Evolutionary conservation across 2,888 invertebrate genomes (phyloP).

Genomic region (Cactoblastis cactorum): DNA sequence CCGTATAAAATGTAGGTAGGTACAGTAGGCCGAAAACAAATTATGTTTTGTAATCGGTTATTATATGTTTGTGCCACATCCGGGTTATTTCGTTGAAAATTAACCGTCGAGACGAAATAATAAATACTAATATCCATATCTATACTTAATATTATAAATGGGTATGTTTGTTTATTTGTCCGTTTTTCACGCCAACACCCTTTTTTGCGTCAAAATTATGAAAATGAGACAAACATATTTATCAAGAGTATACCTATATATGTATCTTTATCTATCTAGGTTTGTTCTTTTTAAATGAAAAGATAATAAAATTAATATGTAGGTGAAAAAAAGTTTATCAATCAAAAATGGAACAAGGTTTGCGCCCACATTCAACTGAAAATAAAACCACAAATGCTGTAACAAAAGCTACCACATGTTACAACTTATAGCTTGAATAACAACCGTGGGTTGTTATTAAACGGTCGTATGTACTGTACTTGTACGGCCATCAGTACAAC

Average conservation of each 20-base stretch:
- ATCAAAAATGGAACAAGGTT: neutral
- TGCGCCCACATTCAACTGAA: slow-evolving; percentile 1
- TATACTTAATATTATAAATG: too few species aligned
- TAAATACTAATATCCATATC: too few species aligned
- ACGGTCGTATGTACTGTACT: neutral
- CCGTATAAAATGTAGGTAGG: neutral
- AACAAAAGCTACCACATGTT: neutral
- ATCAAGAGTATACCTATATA: too few species aligned
- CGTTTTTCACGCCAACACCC: too few species aligned
- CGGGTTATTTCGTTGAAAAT: neutral
- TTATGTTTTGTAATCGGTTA: slow-evolving; percentile 3
- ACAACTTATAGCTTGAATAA: neutral
- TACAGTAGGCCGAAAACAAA: slow-evolving; percentile 1
- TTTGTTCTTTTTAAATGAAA: too few species aligned
- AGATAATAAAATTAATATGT: too few species aligned
- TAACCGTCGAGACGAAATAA: slow-evolving; percentile 8
- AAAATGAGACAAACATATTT: too few species aligned
- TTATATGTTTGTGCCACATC: neutral
- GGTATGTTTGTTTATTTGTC: too few species aligned
- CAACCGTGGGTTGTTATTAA: slow-evolving; percentile 4
- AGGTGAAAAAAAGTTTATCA: neutral
- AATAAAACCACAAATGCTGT: neutral
- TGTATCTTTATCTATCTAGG: too few species aligned
- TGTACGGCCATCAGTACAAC: too few species aligned
- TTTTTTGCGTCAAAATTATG: too few species aligned